phyloP scores from a whole-genome alignment of 2,113 vertebrate species.

The Hemichromis elongatus region DNA sequence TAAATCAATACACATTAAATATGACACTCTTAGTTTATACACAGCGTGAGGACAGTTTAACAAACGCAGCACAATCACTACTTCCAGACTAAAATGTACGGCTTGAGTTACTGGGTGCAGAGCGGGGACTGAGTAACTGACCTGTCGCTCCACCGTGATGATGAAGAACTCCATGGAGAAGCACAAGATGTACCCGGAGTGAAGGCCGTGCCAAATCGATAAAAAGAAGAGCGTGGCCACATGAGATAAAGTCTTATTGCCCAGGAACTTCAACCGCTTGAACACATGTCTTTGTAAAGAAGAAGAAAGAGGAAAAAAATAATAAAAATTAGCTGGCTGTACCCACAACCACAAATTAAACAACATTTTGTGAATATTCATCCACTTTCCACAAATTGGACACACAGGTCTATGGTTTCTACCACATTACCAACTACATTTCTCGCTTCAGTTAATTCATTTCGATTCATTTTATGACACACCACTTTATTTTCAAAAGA shows the following conservation, averaged over 20 bases:
- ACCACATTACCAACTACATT: not conserved
- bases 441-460: not conserved
- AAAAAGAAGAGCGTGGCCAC: conserved; percentile 84
- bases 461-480: not conserved
- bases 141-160: conserved; percentile 89
- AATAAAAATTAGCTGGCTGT: not conserved
- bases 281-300: conserved; percentile 82
- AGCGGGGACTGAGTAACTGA: conserved; percentile 24
- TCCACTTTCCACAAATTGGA: not conserved
- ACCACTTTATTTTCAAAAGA: not conserved
- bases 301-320: not conserved
- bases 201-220: conserved; percentile 91
- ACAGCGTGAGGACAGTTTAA: not conserved
- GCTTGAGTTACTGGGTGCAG: not conserved
- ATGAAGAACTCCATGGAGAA: conserved; percentile 97
- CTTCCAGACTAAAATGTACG: not conserved
- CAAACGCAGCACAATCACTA: not conserved
- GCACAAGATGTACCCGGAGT: conserved; percentile 94
- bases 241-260: conserved; percentile 89
- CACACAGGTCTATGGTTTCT: not conserved
- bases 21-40: not conserved
- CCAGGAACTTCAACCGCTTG: conserved; percentile 90
- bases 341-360: not conserved
- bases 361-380: not conserved
- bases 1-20: not conserved